A percentile compares a stretch with the other conserved stretches of the same genome.
These are phyloP conservation scores for Pomatorhinus ruficollis DNA, from an alignment of 2,113 vertebrate species.

Conservation along the genomic window DNA sequence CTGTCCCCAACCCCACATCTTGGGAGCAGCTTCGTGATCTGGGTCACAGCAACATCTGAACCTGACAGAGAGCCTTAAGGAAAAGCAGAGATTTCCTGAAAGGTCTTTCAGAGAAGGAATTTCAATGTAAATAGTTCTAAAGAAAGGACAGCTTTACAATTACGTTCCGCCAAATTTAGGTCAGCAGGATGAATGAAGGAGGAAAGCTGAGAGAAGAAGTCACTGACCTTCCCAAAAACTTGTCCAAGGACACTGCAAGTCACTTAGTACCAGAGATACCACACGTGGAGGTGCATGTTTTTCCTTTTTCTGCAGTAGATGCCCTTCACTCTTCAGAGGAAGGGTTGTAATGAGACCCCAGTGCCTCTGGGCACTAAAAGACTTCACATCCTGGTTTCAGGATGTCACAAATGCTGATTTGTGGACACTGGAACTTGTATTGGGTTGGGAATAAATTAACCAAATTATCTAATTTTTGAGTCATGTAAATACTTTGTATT, in stretches of 20 bases:
- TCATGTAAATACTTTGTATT: neutral
- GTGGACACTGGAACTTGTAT: neutral
- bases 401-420: neutral
- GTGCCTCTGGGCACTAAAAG: too few species aligned
- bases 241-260: neutral
- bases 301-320: neutral
- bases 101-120: neutral
- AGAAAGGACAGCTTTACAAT: neutral
- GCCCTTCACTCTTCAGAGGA: neutral
- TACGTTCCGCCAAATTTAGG: neutral
- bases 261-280: neutral
- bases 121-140: neutral
- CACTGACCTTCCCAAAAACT: neutral
- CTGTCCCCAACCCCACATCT: neutral
- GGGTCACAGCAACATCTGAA: neutral
- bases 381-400: neutral
- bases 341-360: neutral
- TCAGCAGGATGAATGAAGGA: neutral
- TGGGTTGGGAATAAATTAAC: neutral
- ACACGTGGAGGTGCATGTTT: neutral
- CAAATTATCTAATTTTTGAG: neutral
- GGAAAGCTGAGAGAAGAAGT: neutral
- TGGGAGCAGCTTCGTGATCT: fast-evolving
- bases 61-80: neutral
- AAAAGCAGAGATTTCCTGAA: neutral